Evolutionary conservation across 92 coral and sea anemone species (phyloP).

Genomic region (Heliopora coerulea): DNA sequence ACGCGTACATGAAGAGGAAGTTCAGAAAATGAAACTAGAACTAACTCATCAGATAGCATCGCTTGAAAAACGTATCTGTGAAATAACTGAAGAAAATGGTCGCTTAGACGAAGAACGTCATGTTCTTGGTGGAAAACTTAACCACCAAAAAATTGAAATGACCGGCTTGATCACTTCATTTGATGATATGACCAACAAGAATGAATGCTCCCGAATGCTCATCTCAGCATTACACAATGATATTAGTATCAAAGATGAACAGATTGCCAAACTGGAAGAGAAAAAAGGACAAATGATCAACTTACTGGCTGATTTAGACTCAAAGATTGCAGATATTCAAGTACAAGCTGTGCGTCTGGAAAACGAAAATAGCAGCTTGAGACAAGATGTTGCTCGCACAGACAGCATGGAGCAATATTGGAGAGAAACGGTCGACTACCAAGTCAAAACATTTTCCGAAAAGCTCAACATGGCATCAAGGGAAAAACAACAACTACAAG

Average conservation of each 20-base stretch:
- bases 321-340: constrained; percentile 36
- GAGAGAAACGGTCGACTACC: constrained; percentile 21
- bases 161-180: not conserved
- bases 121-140: not conserved
- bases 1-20: not conserved
- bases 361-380: constrained; percentile 9
- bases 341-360: constrained; percentile 22
- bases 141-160: constrained; percentile 1
- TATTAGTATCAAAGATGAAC: constrained; percentile 18
- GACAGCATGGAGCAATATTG: not conserved
- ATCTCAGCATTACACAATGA: constrained; percentile 17
- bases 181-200: constrained; percentile 2
- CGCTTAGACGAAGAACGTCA: not conserved
- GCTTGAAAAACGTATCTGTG: constrained; percentile 10
- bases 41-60: not conserved
- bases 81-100: constrained; percentile 2
- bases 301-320: constrained; percentile 27
- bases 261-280: constrained; percentile 16
- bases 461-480: not conserved
- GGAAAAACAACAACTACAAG: constrained; percentile 24
- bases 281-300: constrained; percentile 4
- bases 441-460: constrained; percentile 9
- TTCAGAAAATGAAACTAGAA: not conserved
- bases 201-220: constrained; percentile 3
- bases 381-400: not conserved